Base-by-base conservation (phyloP, 2,113 vertebrate genomes). In the Reinhardtius hippoglossoides region DNA sequence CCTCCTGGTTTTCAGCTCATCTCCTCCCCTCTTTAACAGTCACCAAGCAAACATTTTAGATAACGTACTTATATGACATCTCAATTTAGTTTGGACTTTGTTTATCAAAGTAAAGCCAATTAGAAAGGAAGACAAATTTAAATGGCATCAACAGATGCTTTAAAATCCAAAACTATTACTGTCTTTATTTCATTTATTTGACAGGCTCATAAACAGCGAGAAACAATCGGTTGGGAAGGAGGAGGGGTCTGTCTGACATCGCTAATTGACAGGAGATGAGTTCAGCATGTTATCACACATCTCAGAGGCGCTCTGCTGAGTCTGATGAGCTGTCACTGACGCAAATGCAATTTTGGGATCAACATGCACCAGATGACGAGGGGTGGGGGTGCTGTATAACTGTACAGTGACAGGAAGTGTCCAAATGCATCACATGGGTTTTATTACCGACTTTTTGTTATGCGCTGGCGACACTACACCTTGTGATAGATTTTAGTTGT, bases 261-360 rank as follows among this genome's bases (percentile, higher is more conserved):
- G 31, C 60, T 80, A 78, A 71, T 62, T 80, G 68, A 80, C 84
- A 71, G 37, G 58, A 52, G 66, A 42, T 67, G 67, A 50, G 48
- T 63, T 76, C 46, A 57, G 27, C 18, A n/a, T 23, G 56, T 54
- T 77, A 63, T 86, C 76, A 9, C 70, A 71, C 46, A 65, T 80
- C 67, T 74, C 68, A 9, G 44, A 20, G 44, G 54, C 6, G 9
- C 37, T 78, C 61, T 78, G 58, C 48, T 35, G 60, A 68, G 69
- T 60, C 81, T 82, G 78, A 87, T 35, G 61, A 86, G 83, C 80
- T 81, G 76, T 84, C 74, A 60, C 23, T 63, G 55, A 75, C 37
- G 26, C 67, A 70, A 64, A 74, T 71, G 57, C 67, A 61, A n/a
- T 67, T 84, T 73, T 50, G 15, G 20, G 66, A 80, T 81, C 50